These are phyloP conservation scores for Odontocolon sp. DNA, from an alignment of 2,888 invertebrate genomes.

Conservation along the genomic window DNA sequence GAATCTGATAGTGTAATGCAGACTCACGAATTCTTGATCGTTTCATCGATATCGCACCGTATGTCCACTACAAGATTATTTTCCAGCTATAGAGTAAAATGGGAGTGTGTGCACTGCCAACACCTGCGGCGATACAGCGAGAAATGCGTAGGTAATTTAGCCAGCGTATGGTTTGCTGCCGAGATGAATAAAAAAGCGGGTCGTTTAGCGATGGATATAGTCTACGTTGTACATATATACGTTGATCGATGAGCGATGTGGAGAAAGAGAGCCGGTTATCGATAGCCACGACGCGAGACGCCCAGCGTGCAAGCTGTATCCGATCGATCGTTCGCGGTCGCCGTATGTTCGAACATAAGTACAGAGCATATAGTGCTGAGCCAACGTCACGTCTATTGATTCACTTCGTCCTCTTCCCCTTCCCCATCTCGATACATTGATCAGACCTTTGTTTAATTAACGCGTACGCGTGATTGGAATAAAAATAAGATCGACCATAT, in stretches of 20 bases:
- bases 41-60: conserved; percentile 20
- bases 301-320: conserved; percentile 9
- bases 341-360: too few relatives aligned
- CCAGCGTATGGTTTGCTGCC: conserved; percentile 22
- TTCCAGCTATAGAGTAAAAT: conserved; percentile 15
- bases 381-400: conserved; percentile 10
- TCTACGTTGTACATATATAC: conserved; percentile 10
- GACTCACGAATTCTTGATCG: background rate
- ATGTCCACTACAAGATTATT: conserved; percentile 6
- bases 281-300: conserved; percentile 31
- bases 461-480: conserved; percentile 42
- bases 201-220: conserved; percentile 45
- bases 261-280: conserved; percentile 42
- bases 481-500: too few relatives aligned
- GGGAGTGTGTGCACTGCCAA: conserved; percentile 10
- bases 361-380: too few relatives aligned
- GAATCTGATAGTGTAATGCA: background rate
- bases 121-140: conserved; percentile 46
- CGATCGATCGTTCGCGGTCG: conserved; percentile 37
- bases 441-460: conserved; percentile 64
- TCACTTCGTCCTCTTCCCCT: conserved; percentile 34
- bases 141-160: conserved; percentile 38
- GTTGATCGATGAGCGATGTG: conserved; percentile 52
- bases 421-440: conserved; percentile 41
- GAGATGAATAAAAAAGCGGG: conserved; percentile 34